phyloP scores from a whole-genome alignment of 2,888 invertebrate genomes.

The Plebejus anna region DNA sequence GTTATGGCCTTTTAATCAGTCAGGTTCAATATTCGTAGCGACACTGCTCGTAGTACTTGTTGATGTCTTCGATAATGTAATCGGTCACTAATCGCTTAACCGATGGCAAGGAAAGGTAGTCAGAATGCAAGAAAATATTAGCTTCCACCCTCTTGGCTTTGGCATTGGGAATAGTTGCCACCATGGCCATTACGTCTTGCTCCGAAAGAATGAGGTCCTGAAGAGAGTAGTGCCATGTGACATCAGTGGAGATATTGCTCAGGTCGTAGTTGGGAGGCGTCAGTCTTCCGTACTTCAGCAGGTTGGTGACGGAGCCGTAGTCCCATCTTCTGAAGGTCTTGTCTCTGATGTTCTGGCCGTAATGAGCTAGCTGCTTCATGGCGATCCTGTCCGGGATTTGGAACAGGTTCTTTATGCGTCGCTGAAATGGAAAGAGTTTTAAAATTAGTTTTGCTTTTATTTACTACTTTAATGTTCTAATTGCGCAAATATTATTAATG shows the following conservation, averaged over 20 bases:
- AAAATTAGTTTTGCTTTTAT: neutral
- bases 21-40: slow-evolving; percentile 18
- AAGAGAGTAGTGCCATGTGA: slow-evolving; percentile 40
- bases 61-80: slow-evolving; percentile 39
- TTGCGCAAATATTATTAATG: neutral
- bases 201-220: slow-evolving; percentile 40
- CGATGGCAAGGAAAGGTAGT: slow-evolving; percentile 38
- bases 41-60: slow-evolving; percentile 18
- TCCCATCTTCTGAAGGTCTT: slow-evolving; percentile 42
- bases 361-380: slow-evolving; percentile 44
- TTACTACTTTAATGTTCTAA: neutral
- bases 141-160: slow-evolving; percentile 37
- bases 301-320: slow-evolving; percentile 38
- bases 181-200: slow-evolving; percentile 41
- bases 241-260: slow-evolving; percentile 37
- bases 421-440: neutral
- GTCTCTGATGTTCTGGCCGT: slow-evolving; percentile 43
- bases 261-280: slow-evolving; percentile 40
- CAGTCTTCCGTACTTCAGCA: slow-evolving; percentile 37
- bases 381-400: slow-evolving; percentile 39
- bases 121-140: slow-evolving; percentile 39
- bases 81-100: slow-evolving; percentile 39
- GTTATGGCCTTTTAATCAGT: slow-evolving; percentile 4
- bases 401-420: neutral
- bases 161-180: slow-evolving; percentile 37